Conservation (phyloP, 2,888 invertebrate genomes). For the Troides helena region DNA sequence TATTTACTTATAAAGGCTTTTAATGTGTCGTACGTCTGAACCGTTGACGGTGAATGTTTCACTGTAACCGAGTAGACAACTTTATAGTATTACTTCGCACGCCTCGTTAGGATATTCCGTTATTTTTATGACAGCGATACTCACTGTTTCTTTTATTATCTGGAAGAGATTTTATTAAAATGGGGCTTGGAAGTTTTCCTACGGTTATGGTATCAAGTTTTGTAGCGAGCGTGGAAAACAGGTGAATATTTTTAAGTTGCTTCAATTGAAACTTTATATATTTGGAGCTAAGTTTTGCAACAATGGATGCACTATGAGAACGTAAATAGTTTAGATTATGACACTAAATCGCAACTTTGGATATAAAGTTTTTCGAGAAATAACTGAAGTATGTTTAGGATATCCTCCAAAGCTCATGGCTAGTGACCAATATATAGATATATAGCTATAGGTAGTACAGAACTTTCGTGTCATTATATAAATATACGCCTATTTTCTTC, state of each 20-base stretch:
- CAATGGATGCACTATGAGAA: constrained; percentile 39
- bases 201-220: constrained; percentile 24
- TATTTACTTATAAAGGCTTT: constrained; percentile 70
- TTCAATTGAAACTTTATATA: constrained; percentile 31
- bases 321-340: constrained; percentile 42
- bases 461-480: too few species aligned
- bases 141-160: constrained; percentile 33
- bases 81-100: constrained; percentile 37
- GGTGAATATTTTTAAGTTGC: constrained; percentile 31
- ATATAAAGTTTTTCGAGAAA: constrained; percentile 22
- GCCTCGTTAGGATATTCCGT: constrained; percentile 34
- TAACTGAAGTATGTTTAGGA: not conserved
- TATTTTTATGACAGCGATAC: constrained; percentile 33
- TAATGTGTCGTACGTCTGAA: constrained; percentile 64
- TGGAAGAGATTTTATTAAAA: constrained; percentile 34
- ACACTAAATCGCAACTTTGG: constrained; percentile 58
- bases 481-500: too few species aligned
- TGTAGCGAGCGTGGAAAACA: constrained; percentile 25
- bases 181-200: constrained; percentile 30
- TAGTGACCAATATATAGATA: too few species aligned
- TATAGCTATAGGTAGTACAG: too few species aligned
- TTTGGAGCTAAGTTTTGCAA: constrained; percentile 21
- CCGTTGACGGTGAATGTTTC: constrained; percentile 50
- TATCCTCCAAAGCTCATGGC: too few species aligned
- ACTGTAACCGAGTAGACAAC: constrained; percentile 37